Evolutionary conservation across 1,140 invertebrate species (phyloP).

Genomic region (Drosophila willistoni): DNA sequence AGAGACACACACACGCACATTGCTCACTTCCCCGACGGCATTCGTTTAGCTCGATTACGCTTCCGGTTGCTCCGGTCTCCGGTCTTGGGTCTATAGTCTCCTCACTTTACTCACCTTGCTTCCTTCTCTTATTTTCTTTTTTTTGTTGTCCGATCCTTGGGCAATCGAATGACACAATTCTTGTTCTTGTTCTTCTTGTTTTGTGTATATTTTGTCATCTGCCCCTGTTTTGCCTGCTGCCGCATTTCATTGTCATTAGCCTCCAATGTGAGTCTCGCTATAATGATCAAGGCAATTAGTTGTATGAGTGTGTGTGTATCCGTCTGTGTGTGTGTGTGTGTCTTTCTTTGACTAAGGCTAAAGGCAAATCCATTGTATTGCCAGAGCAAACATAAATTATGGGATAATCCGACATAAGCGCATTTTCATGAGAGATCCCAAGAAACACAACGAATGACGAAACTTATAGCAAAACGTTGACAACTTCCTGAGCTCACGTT

Average conservation of each 20-base stretch:
- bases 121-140: conserved; percentile 15
- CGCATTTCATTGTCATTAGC: conserved; percentile 67
- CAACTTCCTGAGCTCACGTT: conserved; percentile 44
- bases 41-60: conserved; percentile 78
- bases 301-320: conserved; percentile 23
- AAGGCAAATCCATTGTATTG: conserved; percentile 62
- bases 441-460: conserved; percentile 18
- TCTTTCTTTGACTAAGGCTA: conserved; percentile 14
- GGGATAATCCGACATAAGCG: conserved; percentile 80
- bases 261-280: conserved; percentile 41
- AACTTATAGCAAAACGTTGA: conserved; percentile 42
- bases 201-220: conserved; percentile 63
- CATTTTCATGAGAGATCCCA: conserved; percentile 70
- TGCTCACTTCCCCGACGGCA: conserved; percentile 65
- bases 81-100: background rate
- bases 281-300: conserved; percentile 78
- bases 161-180: conserved; percentile 74
- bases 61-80: conserved; percentile 58
- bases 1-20: conserved; percentile 31
- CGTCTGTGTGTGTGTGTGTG: conserved; percentile 14
- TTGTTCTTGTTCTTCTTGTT: conserved; percentile 35
- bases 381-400: conserved; percentile 74
- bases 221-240: conserved; percentile 49
- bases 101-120: background rate
- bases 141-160: conserved; percentile 58